phyloP scores from a whole-genome alignment of 2,888 invertebrate genomes.

The Drosophila lacicola region DNA sequence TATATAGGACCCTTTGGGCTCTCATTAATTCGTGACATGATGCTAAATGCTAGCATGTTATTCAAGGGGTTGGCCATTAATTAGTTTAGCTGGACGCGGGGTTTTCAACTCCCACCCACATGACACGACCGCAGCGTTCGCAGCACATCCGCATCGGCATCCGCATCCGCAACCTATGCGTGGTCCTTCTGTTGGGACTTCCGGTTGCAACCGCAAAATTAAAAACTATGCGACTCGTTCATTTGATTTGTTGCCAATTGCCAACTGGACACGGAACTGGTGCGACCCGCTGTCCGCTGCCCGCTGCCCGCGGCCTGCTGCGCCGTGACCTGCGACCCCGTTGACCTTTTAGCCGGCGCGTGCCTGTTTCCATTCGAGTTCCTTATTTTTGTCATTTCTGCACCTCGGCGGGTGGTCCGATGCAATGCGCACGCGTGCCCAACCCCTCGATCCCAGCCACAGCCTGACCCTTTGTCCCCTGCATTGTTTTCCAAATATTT shows the following conservation, averaged over 20 bases:
- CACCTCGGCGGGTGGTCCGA: slow-evolving; percentile 24
- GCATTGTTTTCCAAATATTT: slow-evolving; percentile 20
- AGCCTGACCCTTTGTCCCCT: neutral
- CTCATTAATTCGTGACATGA: neutral
- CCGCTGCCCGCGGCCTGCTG: neutral
- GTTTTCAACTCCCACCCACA: neutral
- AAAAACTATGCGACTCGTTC: slow-evolving; percentile 18
- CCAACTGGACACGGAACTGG: slow-evolving; percentile 7
- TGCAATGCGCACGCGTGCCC: slow-evolving; percentile 24
- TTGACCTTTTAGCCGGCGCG: slow-evolving; percentile 62
- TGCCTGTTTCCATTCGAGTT: slow-evolving; percentile 51
- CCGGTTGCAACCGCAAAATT: slow-evolving; percentile 28
- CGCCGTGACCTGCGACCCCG: slow-evolving; percentile 14
- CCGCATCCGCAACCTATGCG: neutral
- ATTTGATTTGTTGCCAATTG: slow-evolving; percentile 29
- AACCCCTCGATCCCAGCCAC: neutral
- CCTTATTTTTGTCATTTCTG: slow-evolving; percentile 4
- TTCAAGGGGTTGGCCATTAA: slow-evolving; percentile 4
- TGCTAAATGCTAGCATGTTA: slow-evolving; percentile 11
- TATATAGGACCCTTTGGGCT: neutral
- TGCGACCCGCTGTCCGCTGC: neutral
- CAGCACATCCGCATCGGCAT: slow-evolving; percentile 9
- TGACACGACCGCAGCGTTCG: neutral
- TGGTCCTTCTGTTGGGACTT: slow-evolving; percentile 27
- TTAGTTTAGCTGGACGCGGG: slow-evolving; percentile 7